These are phyloP conservation scores for Sarcophaga rosellei DNA, from an alignment of 2,888 invertebrate genomes.

Conservation along the genomic window DNA sequence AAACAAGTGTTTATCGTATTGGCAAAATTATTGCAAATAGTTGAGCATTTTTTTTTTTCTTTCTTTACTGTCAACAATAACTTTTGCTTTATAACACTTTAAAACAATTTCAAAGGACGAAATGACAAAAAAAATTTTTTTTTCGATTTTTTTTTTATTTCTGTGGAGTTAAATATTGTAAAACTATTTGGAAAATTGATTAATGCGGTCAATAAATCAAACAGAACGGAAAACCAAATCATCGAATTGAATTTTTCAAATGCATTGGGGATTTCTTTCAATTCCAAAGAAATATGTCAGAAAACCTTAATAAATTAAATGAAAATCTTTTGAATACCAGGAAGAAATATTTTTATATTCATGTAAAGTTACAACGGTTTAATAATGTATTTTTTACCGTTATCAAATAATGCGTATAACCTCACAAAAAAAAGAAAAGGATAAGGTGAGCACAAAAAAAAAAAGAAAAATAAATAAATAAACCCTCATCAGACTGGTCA, in stretches of 20 bases:
- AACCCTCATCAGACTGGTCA: not conserved
- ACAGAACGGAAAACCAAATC: not conserved
- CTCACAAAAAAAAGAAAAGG: not conserved
- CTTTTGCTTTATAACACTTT: no score
- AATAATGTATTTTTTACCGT: not conserved
- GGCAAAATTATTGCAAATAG: no score
- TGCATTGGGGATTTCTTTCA: no score
- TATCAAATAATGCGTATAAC: not conserved
- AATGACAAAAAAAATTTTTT: no score
- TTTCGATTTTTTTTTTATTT: no score
- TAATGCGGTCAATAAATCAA: no score
- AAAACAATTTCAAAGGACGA: no score
- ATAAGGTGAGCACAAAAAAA: not conserved
- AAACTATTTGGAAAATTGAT: no score
- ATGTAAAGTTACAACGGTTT: not conserved
- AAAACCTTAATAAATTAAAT: not conserved
- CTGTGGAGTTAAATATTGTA: no score
- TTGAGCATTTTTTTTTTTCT: no score
- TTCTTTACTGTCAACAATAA: no score
- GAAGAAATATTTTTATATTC: not conserved
- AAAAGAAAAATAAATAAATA: not conserved
- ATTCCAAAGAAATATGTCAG: not conserved
- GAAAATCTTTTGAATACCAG: not conserved
- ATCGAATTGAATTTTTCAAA: not conserved
- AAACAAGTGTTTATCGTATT: no score